Percentiles rank a stretch among this genome's conserved stretches.
phyloP scores from a whole-genome alignment of 2,113 vertebrate genomes.

The Panthera tigris region DNA sequence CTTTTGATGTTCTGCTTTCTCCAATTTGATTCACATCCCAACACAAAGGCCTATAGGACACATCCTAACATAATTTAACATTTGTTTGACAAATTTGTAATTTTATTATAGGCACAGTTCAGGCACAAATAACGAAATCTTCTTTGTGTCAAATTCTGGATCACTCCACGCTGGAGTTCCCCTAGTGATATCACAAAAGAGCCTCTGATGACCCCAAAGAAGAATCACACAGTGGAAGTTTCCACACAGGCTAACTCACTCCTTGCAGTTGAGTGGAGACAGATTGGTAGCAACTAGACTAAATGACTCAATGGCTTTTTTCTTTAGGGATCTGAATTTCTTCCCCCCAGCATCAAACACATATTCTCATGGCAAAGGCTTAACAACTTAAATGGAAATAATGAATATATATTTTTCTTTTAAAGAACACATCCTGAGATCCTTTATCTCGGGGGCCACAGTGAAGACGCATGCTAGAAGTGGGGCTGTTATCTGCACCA shows the following conservation, averaged over 20 bases:
- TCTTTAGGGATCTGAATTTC: neutral
- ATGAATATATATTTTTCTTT: neutral
- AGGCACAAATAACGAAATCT: neutral
- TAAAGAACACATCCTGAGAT: neutral
- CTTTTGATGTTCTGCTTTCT: neutral
- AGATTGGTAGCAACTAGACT: neutral
- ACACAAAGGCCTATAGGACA: neutral
- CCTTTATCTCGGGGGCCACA: neutral
- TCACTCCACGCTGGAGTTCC: constrained; percentile 63
- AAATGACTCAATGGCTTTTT: neutral
- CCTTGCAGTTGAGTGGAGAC: constrained; percentile 6
- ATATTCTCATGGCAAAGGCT: neutral
- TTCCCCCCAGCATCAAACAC: neutral
- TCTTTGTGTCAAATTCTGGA: constrained; percentile 39
- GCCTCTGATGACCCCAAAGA: constrained; percentile 46
- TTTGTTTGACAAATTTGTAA: neutral
- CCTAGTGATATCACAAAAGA: constrained; percentile 41
- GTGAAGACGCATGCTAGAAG: neutral
- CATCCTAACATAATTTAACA: neutral
- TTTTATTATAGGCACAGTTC: neutral
- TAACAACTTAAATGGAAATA: neutral
- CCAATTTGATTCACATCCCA: neutral
- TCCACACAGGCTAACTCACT: constrained; percentile 55
- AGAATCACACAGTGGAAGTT: constrained; percentile 69
- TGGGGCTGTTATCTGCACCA: neutral